Evolutionary conservation across 2,888 invertebrate species (phyloP), one percentile per base, ranked within the genome.

Genomic region (Diaprepes abbreviatus): DNA sequence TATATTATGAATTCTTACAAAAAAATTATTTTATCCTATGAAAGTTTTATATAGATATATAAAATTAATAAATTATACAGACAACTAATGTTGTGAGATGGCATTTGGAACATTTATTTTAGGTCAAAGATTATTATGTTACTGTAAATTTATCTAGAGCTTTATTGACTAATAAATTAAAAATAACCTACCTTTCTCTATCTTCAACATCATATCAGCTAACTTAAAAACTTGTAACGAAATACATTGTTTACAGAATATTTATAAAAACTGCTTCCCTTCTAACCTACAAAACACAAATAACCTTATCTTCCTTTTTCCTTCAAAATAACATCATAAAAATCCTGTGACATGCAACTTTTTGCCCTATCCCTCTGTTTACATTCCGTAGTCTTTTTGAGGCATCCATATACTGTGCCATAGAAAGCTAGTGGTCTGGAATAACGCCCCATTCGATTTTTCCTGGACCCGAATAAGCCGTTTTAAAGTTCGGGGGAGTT

Each of bases 371-470:
- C 43, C 59, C 59, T 59, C 59, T 59, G 59, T 59, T 59, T 59
- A 59, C 59, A 59, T 59, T 59, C 59, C 43, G 59, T 31, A 59
- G 59, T 63, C 57, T 63, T 68, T 57, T 68, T 50, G 63, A 48
- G 63, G 68, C 59, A 59, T 54, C 58, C 52, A 59, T 69, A 69
- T 60, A 69, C 59, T 35, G 16, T 45, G 64, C 69, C 59, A 70
- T 70, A 66, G 60, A 59, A 55, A 67, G 36, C 66, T 63, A 71
- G 71, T 67, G 67, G 71, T 52, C 52, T 36, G 71, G 71, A 71
- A 71, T 71, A 71, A 71, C 48, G 71, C 43, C 38, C 66, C 57
- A 70, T 70, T 70, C 70, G 66, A 70, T 71, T 66, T 67, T 67
- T 57, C 57, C 38, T 62, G 62, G 31, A 24, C 33, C 59, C 54